Evolutionary conservation across 2,797 vertebrate species (phyloP), one percentile per base, ranked within the genome.

Genomic region (Notolepis coatsorum): DNA sequence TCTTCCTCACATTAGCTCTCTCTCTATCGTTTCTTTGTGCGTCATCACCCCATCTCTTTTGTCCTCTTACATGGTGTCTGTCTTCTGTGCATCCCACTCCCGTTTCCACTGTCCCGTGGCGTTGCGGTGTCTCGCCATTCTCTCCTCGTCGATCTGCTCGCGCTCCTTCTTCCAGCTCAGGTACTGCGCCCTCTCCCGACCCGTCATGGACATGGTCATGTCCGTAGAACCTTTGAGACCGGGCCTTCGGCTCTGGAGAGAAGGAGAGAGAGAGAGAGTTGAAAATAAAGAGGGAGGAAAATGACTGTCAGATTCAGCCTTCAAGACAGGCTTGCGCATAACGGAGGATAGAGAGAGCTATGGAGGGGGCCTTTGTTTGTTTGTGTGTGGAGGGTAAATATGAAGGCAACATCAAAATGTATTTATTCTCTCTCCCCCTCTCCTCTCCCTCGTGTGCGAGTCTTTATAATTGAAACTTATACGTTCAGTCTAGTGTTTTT

Each of bases 191-290:
- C 96, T 88, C 65, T 98, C 96, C 6, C 96, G 92, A 17, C 96
- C 96, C 0, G 96, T 98, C 96, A 98, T 97, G 2, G 95, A 96
- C 71, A 98, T 87, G 0, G 96, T 97, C 96, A 98, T 96, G 84
- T 98, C 96, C 38, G 92, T 8, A 0, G 89, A 71, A 20, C 85
- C 73, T 75, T 81, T 93, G 0, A 48, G 75, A 53, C 86, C 75
- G 1, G 92, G 68, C 73, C 94, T 89, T 21, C 88, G 79, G 68
- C 85, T 92, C 91, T 93, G 37, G 5, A 42, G 8, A 28, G 9
- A 27, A 27, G 13, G 2, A n/a, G n/a, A n/a, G n/a, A n/a, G n/a
- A n/a, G n/a, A n/a, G n/a, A n/a, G n/a, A n/a, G n/a, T n/a, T n/a
- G 0, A 4, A 3, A 1, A 25, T 9, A 33, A 31, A 15, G 17